A percentile compares a stretch with the other conserved stretches of the same genome.
Evolutionary conservation across 1,140 invertebrate species (phyloP).

Genomic region (Pseudomyrmex cubaensis): DNA sequence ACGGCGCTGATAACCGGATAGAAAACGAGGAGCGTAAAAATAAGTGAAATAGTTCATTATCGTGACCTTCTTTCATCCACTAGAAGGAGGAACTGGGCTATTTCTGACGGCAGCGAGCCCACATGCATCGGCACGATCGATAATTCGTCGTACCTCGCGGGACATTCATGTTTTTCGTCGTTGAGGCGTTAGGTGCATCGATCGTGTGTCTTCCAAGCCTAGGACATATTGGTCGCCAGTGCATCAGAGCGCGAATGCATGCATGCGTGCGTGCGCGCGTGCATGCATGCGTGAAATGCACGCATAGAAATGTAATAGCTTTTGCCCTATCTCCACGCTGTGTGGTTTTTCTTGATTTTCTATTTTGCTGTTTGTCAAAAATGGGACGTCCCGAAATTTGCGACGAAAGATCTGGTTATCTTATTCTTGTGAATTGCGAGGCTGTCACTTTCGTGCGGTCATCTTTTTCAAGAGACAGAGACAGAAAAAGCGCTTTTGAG

Average conservation of each 20-base stretch:
- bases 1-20: not conserved
- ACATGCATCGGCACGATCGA: slow-evolving; percentile 62
- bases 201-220: slow-evolving; percentile 6
- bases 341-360: too few relatives aligned
- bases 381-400: too few relatives aligned
- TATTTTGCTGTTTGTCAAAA: too few relatives aligned
- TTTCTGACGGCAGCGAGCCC: slow-evolving; percentile 57
- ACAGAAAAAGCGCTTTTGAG: not conserved
- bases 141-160: slow-evolving; percentile 39
- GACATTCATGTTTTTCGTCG: slow-evolving; percentile 56
- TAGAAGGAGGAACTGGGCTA: slow-evolving; percentile 55
- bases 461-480: slow-evolving; percentile 6
- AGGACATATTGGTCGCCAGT: slow-evolving; percentile 40
- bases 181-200: slow-evolving; percentile 58
- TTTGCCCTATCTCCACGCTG: too few relatives aligned
- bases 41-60: slow-evolving; percentile 52
- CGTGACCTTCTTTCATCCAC: slow-evolving; percentile 31
- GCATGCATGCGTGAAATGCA: not conserved
- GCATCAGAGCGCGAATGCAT: slow-evolving; percentile 19
- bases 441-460: slow-evolving; percentile 33
- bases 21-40: slow-evolving; percentile 30
- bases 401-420: too few relatives aligned
- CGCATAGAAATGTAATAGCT: too few relatives aligned
- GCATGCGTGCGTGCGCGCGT: not conserved
- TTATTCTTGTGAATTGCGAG: slow-evolving; percentile 17